phyloP scores from a whole-genome alignment of 2,113 vertebrate species.

The Barbus barbus region DNA sequence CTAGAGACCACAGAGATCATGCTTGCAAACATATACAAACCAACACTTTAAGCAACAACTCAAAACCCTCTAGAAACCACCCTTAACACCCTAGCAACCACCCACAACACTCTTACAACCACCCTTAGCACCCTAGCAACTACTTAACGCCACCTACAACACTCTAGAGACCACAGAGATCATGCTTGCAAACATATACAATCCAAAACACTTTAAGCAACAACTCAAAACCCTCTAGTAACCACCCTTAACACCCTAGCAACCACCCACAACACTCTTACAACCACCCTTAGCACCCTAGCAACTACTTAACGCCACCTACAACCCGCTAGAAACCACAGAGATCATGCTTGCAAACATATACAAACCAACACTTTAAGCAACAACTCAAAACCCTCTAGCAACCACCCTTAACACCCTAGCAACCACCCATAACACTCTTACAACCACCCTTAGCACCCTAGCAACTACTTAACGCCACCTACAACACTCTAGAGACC shows the following conservation, averaged over 20 bases:
- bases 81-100: not conserved
- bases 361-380: not conserved
- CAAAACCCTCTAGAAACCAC: not conserved
- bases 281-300: not conserved
- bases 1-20: not conserved
- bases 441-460: too few species aligned
- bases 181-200: too few species aligned
- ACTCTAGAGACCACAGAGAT: too few species aligned
- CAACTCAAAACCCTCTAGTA: too few species aligned
- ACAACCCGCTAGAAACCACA: not conserved
- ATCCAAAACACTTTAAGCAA: too few species aligned
- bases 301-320: not conserved
- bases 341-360: not conserved
- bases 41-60: not conserved
- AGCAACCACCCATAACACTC: not conserved
- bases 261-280: too few species aligned
- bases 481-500: too few species aligned
- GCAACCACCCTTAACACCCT: not conserved
- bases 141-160: too few species aligned
- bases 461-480: too few species aligned
- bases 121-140: too few species aligned
- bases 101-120: too few species aligned
- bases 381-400: not conserved
- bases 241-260: too few species aligned
- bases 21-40: not conserved